Percentiles rank a stretch among this genome's conserved stretches.
phyloP scores from a whole-genome alignment of 2,113 vertebrate genomes.

The Excalfactoria chinensis region DNA sequence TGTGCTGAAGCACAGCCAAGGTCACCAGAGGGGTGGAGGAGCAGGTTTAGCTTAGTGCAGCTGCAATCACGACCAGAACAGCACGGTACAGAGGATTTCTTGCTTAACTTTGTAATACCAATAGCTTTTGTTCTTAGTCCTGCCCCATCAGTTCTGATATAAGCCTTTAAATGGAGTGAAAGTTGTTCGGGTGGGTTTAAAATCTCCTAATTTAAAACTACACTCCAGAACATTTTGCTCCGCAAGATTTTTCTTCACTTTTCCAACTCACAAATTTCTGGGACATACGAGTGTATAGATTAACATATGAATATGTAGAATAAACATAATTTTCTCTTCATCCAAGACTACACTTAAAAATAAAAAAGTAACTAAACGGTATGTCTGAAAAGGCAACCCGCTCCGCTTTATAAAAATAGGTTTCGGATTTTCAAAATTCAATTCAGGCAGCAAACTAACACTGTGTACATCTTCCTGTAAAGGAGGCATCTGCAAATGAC shows the following conservation, averaged over 20 bases:
- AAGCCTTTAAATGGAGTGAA: slow-evolving; percentile 41
- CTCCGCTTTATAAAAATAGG: slow-evolving; percentile 45
- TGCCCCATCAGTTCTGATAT: slow-evolving; percentile 46
- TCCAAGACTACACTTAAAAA: slow-evolving; percentile 19
- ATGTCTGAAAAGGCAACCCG: slow-evolving; percentile 4
- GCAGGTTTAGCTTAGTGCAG: slow-evolving; percentile 12
- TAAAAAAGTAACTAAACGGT: slow-evolving; percentile 28
- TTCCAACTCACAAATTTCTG: slow-evolving; percentile 16
- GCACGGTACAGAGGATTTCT: slow-evolving; percentile 35
- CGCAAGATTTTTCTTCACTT: slow-evolving; percentile 37
- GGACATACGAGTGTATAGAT: slow-evolving; percentile 34
- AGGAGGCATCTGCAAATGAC: slow-evolving; percentile 57
- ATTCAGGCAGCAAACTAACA: slow-evolving; percentile 52
- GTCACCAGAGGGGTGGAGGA: not conserved
- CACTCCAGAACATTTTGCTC: slow-evolving; percentile 41
- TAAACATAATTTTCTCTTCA: slow-evolving; percentile 8
- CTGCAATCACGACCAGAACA: slow-evolving; percentile 29
- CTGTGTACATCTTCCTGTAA: slow-evolving; percentile 22
- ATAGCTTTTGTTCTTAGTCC: slow-evolving; percentile 57
- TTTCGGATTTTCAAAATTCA: slow-evolving; percentile 46
- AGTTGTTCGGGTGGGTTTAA: not conserved
- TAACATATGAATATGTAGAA: slow-evolving; percentile 34
- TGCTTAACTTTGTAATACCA: slow-evolving; percentile 48
- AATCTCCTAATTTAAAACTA: slow-evolving; percentile 41
- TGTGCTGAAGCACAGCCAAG: slow-evolving; percentile 44